A percentile compares a stretch with the other conserved stretches of the same genome.
Evolutionary conservation across 2,888 invertebrate genomes (phyloP).

Genomic region (Dastarcus helophoroides): DNA sequence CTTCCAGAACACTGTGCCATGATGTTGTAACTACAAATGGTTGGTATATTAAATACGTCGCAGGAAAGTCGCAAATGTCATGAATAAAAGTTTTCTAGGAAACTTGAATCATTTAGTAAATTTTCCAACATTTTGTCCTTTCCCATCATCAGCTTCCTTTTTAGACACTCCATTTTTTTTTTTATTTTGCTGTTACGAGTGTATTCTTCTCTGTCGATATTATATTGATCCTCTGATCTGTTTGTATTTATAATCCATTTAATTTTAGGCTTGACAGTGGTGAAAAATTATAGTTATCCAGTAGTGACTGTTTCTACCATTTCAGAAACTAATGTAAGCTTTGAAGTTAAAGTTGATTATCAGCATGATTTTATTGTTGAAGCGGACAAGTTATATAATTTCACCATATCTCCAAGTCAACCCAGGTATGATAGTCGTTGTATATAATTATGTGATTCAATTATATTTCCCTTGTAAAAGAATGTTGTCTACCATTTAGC

Average conservation of each 20-base stretch:
- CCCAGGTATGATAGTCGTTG: conserved; percentile 15
- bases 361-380: conserved; percentile 47
- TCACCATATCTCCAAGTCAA: conserved; percentile 35
- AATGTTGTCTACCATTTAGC: too few species aligned
- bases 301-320: conserved; percentile 41
- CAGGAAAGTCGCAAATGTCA: too few species aligned
- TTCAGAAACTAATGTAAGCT: conserved; percentile 44
- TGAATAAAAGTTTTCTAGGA: neutral
- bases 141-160: too few species aligned
- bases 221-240: neutral
- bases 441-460: too few species aligned
- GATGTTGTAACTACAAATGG: conserved; percentile 38
- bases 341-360: conserved; percentile 47
- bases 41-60: too few species aligned
- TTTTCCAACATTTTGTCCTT: conserved; percentile 1
- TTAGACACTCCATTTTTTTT: too few species aligned
- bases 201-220: too few species aligned
- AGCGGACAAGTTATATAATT: conserved; percentile 30
- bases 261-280: conserved; percentile 6
- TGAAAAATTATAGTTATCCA: conserved; percentile 19
- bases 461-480: too few species aligned
- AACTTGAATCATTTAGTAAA: neutral
- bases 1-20: conserved; percentile 51
- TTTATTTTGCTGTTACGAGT: too few species aligned
- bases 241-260: conserved; percentile 10